Evolutionary conservation across 2,797 vertebrate species (phyloP), one percentile per base, ranked within the genome.

Genomic region (Phaenicophaeus curvirostris): DNA sequence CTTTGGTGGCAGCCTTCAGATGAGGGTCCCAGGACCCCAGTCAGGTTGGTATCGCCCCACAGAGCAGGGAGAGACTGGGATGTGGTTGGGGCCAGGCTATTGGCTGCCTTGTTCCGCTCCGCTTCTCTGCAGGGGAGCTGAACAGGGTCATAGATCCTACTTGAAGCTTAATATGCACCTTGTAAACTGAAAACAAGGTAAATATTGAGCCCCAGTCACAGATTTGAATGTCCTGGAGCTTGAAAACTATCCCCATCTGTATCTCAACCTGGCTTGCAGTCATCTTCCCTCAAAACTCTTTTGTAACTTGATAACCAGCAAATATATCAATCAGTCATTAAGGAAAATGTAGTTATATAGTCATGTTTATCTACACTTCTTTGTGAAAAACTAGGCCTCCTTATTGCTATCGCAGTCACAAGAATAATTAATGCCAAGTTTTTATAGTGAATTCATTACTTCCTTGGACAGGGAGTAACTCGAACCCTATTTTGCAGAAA

Each of bases 381-480:
- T 82, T 48, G 79, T 48, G 51, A 84, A 93, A 87, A 93, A 77
- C 73, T 67, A 19, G 35, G 20, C 39, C 59, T 78, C 23, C 0
- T 88, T 86, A 48, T 69, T 79, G 78, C 66, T 92, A 42, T 85
- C 59, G 57, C 80, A 72, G 85, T 89, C 90, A 59, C 68, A 58
- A 85, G 42, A 93, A 93, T 62, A 80, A 94, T 85, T 85, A 86
- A 54, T 24, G 53, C 72, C 62, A 72, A 10, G n/a, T 75, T 95
- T 91, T 82, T 65, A 11, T 6, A 35, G 63, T 69, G 75, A 93
- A 90, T 87, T 55, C 92, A 79, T 90, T 78, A 27, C 74, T 59
- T 91, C 55, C 80, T 89, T 67, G 31, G 72, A 25, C 84, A 87
- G 71, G 16, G 55, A 87, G 72, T 6, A 13, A 57, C 69, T 90